Conservation (phyloP, 2,113 vertebrate genomes). For the Hippocampus zosterae region DNA sequence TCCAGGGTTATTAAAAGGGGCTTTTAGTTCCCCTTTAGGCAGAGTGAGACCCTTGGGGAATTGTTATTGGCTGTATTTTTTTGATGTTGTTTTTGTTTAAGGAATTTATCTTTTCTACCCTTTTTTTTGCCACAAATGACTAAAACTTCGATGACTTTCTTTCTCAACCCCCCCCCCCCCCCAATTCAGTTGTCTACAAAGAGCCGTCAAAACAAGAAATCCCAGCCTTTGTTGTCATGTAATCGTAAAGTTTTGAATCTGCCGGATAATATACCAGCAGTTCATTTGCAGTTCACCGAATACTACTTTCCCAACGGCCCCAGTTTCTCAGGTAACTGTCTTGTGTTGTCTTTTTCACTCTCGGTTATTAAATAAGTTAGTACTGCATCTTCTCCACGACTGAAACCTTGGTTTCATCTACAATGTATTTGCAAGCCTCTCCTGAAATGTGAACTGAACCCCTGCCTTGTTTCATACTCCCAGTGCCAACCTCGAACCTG, state of each 20-base stretch:
- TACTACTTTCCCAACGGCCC: constrained; percentile 92
- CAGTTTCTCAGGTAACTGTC: constrained; percentile 76
- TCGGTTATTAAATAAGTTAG: not conserved
- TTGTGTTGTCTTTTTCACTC: not conserved
- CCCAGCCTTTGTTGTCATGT: constrained; percentile 87
- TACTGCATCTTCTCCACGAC: not conserved
- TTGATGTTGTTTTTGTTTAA: not conserved
- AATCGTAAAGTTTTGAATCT: constrained; percentile 80
- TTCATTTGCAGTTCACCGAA: constrained; percentile 94
- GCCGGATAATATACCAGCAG: constrained; percentile 80
- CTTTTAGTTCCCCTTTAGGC: constrained; percentile 45
- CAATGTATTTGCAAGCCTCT: not conserved
- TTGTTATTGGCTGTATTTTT: constrained; percentile 1
- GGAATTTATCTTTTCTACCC: not conserved
- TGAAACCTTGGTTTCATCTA: not conserved
- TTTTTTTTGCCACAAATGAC: not conserved
- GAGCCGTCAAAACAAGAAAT: constrained; percentile 86
- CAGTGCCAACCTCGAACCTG: constrained; percentile 90
- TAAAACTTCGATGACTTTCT: not conserved
- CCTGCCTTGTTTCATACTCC: not conserved
- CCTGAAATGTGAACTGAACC: not conserved
- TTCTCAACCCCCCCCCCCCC: not conserved
- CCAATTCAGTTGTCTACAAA: constrained; percentile 87
- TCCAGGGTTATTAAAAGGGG: constrained; percentile 21
- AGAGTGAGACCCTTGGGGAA: constrained; percentile 13